Evolutionary conservation across 1,140 invertebrate genomes (phyloP).

Genomic region (Cydia amplana): DNA sequence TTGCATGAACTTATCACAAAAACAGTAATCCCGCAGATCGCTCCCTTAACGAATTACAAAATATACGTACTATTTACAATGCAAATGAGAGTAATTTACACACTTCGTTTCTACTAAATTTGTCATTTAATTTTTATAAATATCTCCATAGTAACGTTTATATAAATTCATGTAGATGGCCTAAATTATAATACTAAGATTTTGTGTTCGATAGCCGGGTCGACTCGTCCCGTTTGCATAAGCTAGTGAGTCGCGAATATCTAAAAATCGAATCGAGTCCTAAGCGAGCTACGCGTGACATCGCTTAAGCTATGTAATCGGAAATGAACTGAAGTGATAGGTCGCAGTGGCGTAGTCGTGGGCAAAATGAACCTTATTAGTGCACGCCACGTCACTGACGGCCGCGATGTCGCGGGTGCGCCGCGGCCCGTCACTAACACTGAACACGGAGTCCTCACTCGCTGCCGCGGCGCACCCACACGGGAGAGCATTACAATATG

Average conservation of each 20-base stretch:
- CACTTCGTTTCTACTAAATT: slow-evolving; percentile 69
- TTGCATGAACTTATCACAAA: slow-evolving; percentile 73
- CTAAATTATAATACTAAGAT: slow-evolving; percentile 73
- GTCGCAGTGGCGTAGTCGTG: not conserved
- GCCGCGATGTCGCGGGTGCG: not conserved
- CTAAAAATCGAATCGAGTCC: slow-evolving; percentile 53
- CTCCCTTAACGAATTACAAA: slow-evolving; percentile 56
- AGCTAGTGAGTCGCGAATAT: slow-evolving; percentile 39
- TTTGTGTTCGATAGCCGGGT: slow-evolving; percentile 49
- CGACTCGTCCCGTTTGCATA: not conserved
- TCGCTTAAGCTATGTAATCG: slow-evolving; percentile 54
- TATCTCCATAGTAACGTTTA: slow-evolving; percentile 65
- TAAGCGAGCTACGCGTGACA: slow-evolving; percentile 65
- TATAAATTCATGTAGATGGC: slow-evolving; percentile 72
- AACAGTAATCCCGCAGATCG: slow-evolving; percentile 46
- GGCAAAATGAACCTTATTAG: not conserved
- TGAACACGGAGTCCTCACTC: slow-evolving; percentile 54
- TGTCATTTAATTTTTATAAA: slow-evolving; percentile 74
- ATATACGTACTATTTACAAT: slow-evolving; percentile 71
- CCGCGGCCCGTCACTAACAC: slow-evolving; percentile 67
- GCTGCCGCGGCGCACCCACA: slow-evolving; percentile 36
- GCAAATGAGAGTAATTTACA: slow-evolving; percentile 71
- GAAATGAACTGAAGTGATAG: slow-evolving; percentile 40
- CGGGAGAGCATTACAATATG: slow-evolving; percentile 87
- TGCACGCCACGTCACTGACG: not conserved